phyloP scores from a whole-genome alignment of 2,888 invertebrate genomes.

The Macroteleia sp. region DNA sequence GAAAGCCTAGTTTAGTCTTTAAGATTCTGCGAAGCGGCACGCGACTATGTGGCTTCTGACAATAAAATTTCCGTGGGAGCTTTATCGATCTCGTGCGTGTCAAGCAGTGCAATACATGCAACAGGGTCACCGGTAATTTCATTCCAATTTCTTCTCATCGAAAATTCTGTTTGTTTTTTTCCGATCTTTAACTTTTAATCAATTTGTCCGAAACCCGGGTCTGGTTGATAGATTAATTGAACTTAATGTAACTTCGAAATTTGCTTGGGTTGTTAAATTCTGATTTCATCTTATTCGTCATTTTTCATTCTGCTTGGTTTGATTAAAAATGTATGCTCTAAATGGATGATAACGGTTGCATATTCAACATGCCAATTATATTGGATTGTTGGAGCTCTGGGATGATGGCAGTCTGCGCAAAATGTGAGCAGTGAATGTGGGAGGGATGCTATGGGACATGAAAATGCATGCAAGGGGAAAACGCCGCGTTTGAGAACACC shows the following conservation, averaged over 20 bases:
- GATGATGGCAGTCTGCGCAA: slow-evolving; percentile 24
- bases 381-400: slow-evolving; percentile 15
- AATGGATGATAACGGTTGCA: slow-evolving; percentile 28
- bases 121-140: slow-evolving; percentile 63
- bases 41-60: slow-evolving; percentile 68
- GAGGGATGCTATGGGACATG: slow-evolving; percentile 48
- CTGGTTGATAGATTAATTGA: too few relatives aligned
- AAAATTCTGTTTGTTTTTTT: too few relatives aligned
- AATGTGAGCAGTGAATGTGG: slow-evolving; percentile 12
- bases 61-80: slow-evolving; percentile 73
- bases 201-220: too few relatives aligned
- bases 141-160: not conserved
- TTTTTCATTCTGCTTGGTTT: too few relatives aligned
- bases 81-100: slow-evolving; percentile 73
- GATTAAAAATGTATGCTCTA: not conserved
- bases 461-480: slow-evolving; percentile 57
- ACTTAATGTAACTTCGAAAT: too few relatives aligned
- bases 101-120: slow-evolving; percentile 66
- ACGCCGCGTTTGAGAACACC: slow-evolving; percentile 51
- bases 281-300: too few relatives aligned
- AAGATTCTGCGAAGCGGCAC: slow-evolving; percentile 27
- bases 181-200: too few relatives aligned
- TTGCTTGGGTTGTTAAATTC: too few relatives aligned
- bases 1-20: slow-evolving; percentile 24
- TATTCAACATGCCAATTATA: slow-evolving; percentile 28